These are phyloP conservation scores for Morelia viridis DNA, from an alignment of 2,797 vertebrate species.

Conservation along the genomic window DNA sequence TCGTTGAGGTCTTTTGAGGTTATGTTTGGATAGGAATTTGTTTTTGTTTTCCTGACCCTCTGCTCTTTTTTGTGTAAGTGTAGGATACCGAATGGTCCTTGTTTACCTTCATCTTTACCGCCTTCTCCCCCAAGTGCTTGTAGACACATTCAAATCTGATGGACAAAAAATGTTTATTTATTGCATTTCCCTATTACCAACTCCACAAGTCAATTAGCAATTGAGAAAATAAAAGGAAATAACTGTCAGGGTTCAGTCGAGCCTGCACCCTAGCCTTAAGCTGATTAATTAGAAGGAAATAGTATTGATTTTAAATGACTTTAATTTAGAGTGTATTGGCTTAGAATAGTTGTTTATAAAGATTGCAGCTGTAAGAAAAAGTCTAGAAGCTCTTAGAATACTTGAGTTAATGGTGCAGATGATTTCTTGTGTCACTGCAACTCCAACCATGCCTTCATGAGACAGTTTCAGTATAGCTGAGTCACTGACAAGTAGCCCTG, in stretches of 20 bases:
- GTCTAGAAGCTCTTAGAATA: background rate
- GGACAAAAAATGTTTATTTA: background rate
- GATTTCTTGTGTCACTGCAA: background rate
- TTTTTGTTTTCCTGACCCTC: background rate
- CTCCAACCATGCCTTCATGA: background rate
- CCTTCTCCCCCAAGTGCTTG: background rate
- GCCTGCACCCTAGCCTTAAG: background rate
- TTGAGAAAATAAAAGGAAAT: slow-evolving; percentile 1
- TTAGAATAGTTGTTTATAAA: background rate
- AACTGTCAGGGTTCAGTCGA: background rate
- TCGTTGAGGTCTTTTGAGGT: background rate
- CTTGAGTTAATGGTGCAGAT: background rate
- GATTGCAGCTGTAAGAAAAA: background rate
- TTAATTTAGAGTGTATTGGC: background rate
- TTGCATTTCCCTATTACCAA: background rate
- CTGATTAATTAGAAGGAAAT: background rate
- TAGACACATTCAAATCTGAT: background rate
- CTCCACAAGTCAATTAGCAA: background rate
- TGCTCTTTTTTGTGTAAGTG: background rate
- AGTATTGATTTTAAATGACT: background rate
- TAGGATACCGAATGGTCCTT: too few relatives aligned
- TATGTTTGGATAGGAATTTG: background rate
- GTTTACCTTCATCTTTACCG: background rate
- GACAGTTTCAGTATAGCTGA: background rate
- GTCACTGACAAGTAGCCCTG: background rate